phyloP scores from a whole-genome alignment of 2,888 invertebrate genomes.

The Seira musarum region DNA sequence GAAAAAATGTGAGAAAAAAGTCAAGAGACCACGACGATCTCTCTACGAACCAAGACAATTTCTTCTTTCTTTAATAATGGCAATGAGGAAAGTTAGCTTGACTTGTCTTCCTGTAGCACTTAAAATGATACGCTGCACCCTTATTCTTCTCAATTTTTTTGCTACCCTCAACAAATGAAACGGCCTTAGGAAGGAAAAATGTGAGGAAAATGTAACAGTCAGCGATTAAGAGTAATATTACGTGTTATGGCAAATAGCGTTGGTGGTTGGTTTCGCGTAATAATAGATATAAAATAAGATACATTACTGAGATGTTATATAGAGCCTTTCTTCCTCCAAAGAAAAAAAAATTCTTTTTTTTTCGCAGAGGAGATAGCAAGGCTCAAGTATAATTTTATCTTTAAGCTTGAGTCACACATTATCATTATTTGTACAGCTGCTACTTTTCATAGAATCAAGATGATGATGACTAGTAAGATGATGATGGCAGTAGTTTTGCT shows the following conservation, averaged over 20 bases:
- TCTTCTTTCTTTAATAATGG: conserved; percentile 42
- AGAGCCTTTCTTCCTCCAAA: not conserved
- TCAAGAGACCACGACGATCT: conserved; percentile 35
- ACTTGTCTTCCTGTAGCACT: not conserved
- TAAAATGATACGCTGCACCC: not conserved
- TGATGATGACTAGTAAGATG: conserved; percentile 36
- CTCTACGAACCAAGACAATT: not conserved
- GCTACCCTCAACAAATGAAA: conserved; percentile 34
- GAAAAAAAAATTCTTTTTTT: not conserved
- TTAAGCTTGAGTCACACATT: conserved; percentile 58
- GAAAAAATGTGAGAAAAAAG: not conserved
- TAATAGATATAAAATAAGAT: conserved; percentile 5
- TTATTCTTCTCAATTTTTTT: conserved; percentile 12
- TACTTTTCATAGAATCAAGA: conserved; percentile 48
- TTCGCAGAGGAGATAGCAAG: not conserved
- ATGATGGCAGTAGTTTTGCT: conserved; percentile 28
- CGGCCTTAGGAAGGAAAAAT: conserved; percentile 45
- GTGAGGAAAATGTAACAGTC: conserved; percentile 40
- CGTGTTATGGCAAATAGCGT: conserved; percentile 39
- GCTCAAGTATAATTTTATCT: conserved; percentile 45
- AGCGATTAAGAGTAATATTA: conserved; percentile 42
- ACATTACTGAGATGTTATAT: conserved; percentile 15
- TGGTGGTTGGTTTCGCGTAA: conserved; percentile 6
- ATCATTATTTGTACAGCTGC: conserved; percentile 62
- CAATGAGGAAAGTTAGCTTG: conserved; percentile 47